Conservation (phyloP, 92 coral and sea anemone species). For the Isaurus tuberculatus region DNA sequence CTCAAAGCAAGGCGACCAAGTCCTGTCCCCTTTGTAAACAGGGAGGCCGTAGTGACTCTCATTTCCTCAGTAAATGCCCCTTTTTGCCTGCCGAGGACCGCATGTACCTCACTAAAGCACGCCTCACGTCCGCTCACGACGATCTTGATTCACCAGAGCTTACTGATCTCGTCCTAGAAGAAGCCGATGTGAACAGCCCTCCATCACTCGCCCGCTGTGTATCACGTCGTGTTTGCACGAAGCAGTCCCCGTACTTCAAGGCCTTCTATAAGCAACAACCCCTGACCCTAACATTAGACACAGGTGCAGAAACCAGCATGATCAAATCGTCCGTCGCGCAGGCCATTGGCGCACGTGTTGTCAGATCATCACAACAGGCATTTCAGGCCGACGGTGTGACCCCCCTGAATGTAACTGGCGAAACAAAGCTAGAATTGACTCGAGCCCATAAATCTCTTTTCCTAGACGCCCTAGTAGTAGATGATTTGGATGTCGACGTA, state of each 20-base stretch:
- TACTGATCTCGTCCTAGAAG: background rate
- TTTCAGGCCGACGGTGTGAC: slow-evolving; percentile 20
- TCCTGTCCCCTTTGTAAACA: background rate
- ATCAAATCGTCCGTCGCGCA: slow-evolving; percentile 29
- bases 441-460: background rate
- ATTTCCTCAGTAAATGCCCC: slow-evolving; percentile 1
- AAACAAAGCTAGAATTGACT: background rate
- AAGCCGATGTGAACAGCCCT: background rate
- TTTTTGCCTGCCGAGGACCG: background rate
- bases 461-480: slow-evolving; percentile 43
- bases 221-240: slow-evolving; percentile 59
- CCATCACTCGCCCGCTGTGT: slow-evolving; percentile 38
- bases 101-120: background rate
- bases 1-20: background rate
- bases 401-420: slow-evolving; percentile 24
- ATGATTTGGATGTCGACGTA: slow-evolving; percentile 62
- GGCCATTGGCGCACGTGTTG: slow-evolving; percentile 1
- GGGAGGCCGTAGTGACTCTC: background rate
- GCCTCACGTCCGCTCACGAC: background rate
- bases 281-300: slow-evolving; percentile 20
- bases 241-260: slow-evolving; percentile 55
- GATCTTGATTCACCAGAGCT: background rate
- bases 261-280: slow-evolving; percentile 65
- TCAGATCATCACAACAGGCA: slow-evolving; percentile 13
- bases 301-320: slow-evolving; percentile 60